phyloP scores from a whole-genome alignment of 2,797 vertebrate genomes.

The Aldrovandia affinis region DNA sequence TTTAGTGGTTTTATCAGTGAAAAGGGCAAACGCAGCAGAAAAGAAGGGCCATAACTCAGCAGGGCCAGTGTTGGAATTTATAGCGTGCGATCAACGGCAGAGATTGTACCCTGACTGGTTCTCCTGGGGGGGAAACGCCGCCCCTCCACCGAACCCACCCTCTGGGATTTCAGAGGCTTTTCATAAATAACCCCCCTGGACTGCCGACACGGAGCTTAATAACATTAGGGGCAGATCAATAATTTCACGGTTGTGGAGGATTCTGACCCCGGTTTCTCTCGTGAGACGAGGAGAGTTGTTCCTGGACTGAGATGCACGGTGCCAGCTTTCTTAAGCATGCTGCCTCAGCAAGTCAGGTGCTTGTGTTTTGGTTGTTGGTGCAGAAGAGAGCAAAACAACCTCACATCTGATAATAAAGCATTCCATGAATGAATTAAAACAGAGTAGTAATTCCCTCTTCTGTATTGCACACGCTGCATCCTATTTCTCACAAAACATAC shows the following conservation, averaged over 20 bases:
- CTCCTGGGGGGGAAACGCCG: conserved; percentile 44
- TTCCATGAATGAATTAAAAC: neutral
- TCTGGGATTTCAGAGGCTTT: conserved; percentile 48
- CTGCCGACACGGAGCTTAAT: conserved; percentile 28
- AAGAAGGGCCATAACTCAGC: conserved; percentile 58
- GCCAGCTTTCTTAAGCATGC: neutral
- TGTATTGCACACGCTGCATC: no score
- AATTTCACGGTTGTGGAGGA: conserved; percentile 29
- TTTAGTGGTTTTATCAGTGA: conserved; percentile 52
- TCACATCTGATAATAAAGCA: neutral
- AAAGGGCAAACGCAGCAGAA: conserved; percentile 65
- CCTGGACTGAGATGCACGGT: neutral
- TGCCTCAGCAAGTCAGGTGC: neutral
- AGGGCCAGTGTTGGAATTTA: conserved; percentile 63
- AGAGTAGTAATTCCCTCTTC: no score
- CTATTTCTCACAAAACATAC: no score
- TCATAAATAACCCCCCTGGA: conserved; percentile 55
- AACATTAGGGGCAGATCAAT: conserved; percentile 41
- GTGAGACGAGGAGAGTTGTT: no score
- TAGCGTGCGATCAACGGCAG: conserved; percentile 57
- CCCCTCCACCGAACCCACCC: conserved; percentile 31
- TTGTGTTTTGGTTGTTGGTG: neutral
- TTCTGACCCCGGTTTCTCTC: neutral
- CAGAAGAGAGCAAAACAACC: neutral
- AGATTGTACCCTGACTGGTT: conserved; percentile 49